These are phyloP conservation scores for Drosophila quinaria DNA, from an alignment of 2,888 invertebrate species.

Conservation along the genomic window DNA sequence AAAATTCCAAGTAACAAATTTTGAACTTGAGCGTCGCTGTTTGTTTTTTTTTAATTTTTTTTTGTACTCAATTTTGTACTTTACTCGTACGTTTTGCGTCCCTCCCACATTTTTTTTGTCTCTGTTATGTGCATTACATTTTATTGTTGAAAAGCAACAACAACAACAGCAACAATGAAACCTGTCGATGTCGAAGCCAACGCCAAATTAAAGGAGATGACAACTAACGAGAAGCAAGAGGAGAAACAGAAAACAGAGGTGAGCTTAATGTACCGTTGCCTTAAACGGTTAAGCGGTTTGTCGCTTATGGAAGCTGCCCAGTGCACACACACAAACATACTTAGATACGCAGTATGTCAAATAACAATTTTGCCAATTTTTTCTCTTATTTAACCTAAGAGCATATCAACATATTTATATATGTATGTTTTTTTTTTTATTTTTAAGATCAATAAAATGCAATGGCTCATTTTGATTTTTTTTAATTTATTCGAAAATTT, in stretches of 20 bases:
- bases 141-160: constrained; percentile 5
- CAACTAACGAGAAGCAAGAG: constrained; percentile 14
- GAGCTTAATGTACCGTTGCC: constrained; percentile 48
- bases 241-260: constrained; percentile 29
- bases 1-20: constrained; percentile 52
- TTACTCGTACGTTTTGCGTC: background rate
- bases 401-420: no score
- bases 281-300: constrained; percentile 23
- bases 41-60: constrained; percentile 21
- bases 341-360: no score
- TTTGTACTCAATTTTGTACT: constrained; percentile 6
- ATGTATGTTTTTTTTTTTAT: no score
- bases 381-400: no score
- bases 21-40: constrained; percentile 29
- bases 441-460: no score
- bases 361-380: no score
- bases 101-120: constrained; percentile 2
- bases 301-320: constrained; percentile 21
- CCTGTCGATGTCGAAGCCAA: constrained; percentile 22
- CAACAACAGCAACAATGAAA: constrained; percentile 26
- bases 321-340: background rate
- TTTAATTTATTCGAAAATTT: no score
- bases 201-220: constrained; percentile 32
- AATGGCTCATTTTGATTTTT: no score
- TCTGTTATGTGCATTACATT: constrained; percentile 25